Conservation (phyloP, 2,797 vertebrate species). For the Kryptolebias ocellatus region DNA sequence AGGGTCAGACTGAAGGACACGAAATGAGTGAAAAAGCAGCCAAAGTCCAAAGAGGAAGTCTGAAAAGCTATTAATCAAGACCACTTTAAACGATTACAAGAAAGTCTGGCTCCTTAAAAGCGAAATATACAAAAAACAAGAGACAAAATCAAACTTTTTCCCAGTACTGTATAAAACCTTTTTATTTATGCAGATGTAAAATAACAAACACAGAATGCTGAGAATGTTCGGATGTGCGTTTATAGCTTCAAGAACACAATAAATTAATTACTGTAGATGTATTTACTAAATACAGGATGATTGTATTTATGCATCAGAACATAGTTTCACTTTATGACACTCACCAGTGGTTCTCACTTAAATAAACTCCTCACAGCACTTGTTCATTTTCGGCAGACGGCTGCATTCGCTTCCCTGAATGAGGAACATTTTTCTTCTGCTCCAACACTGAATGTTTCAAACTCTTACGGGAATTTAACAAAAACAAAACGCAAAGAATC, state of each 20-base stretch:
- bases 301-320: conserved; percentile 33
- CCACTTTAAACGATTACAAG: too few species aligned
- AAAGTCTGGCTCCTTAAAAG: too few species aligned
- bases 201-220: background rate
- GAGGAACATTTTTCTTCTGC: background rate
- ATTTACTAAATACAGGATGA: background rate
- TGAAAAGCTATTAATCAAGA: too few species aligned
- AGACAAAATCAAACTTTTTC: too few species aligned
- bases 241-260: conserved; percentile 17
- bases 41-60: too few species aligned
- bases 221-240: background rate
- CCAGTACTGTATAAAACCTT: too few species aligned
- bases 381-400: background rate
- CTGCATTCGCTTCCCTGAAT: background rate
- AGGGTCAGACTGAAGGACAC: too few species aligned
- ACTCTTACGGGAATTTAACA: background rate
- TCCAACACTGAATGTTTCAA: background rate
- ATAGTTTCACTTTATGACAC: conserved; percentile 15
- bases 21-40: too few species aligned
- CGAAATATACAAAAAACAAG: too few species aligned
- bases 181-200: conserved; percentile 6
- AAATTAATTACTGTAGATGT: conserved; percentile 2
- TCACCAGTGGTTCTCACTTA: background rate
- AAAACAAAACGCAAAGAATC: background rate
- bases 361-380: background rate